Percentiles rank a stretch among this genome's conserved stretches.
Conservation (phyloP, 1,140 invertebrate genomes). For the Heliconius melpomene region DNA sequence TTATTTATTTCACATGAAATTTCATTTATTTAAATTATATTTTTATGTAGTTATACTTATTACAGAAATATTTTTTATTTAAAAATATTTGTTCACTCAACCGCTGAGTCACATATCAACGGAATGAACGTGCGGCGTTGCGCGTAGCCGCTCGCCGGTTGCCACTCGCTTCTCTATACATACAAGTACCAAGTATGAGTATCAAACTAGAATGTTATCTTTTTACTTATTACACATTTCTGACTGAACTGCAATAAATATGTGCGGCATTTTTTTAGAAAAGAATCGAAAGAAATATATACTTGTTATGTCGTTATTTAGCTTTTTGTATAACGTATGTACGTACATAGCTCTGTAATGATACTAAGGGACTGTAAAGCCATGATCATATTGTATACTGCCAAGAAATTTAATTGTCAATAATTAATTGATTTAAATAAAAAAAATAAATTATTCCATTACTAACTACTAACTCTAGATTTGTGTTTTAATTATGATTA, state of each 20-base stretch:
- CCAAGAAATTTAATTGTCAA: too few species aligned
- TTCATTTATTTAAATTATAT: not conserved
- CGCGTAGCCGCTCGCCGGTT: slow-evolving; percentile 16
- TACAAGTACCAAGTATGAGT: not conserved
- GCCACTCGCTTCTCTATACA: not conserved
- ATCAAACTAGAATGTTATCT: slow-evolving; percentile 14
- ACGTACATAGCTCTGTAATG: not conserved
- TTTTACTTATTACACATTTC: slow-evolving; percentile 9
- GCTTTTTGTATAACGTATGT: not conserved
- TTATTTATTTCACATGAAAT: not conserved
- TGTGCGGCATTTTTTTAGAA: not conserved
- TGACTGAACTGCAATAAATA: not conserved
- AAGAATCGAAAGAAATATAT: not conserved
- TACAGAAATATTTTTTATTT: not conserved
- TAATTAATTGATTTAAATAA: too few species aligned
- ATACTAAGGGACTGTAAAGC: not conserved
- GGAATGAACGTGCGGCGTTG: slow-evolving; percentile 16
- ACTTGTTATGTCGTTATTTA: not conserved
- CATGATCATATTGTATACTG: too few species aligned
- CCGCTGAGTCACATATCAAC: slow-evolving; percentile 16
- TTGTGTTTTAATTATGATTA: too few species aligned
- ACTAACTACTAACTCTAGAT: too few species aligned
- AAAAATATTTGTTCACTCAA: not conserved
- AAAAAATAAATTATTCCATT: too few species aligned
- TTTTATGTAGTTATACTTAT: not conserved